phyloP scores from a whole-genome alignment of 2,113 vertebrate genomes.

The Dicrurus megarhynchus region DNA sequence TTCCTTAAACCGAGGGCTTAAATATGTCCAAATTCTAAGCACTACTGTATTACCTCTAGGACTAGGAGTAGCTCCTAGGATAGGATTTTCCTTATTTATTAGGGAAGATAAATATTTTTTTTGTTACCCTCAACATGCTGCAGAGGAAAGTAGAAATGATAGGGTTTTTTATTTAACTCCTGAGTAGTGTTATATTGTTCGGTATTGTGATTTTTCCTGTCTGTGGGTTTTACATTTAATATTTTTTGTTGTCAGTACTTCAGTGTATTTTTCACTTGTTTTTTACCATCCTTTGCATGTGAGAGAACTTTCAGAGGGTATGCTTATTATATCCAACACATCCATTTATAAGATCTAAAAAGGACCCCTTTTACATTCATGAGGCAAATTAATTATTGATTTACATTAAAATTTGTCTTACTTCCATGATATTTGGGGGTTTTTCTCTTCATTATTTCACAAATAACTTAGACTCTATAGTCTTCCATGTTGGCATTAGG shows the following conservation, averaged over 20 bases:
- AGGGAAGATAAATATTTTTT: background rate
- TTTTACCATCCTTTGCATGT: background rate
- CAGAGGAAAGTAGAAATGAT: background rate
- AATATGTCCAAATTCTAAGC: background rate
- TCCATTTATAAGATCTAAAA: background rate
- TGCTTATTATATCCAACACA: background rate
- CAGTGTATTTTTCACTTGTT: background rate
- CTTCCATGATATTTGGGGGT: accelerated
- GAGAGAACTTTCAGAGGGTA: background rate
- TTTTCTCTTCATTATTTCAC: background rate
- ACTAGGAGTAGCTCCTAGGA: background rate
- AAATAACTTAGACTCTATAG: background rate
- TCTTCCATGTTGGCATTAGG: background rate
- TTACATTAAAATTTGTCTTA: background rate
- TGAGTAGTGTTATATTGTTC: background rate
- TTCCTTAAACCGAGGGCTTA: background rate
- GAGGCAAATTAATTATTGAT: background rate
- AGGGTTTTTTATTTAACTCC: background rate
- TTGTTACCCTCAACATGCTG: background rate
- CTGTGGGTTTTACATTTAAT: background rate
- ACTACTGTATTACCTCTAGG: background rate
- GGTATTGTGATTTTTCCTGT: background rate
- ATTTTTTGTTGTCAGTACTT: background rate
- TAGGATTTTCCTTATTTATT: background rate
- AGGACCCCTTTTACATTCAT: background rate